Base-by-base conservation (phyloP, 1,140 invertebrate species). In the Oncopodura yosiiana region DNA sequence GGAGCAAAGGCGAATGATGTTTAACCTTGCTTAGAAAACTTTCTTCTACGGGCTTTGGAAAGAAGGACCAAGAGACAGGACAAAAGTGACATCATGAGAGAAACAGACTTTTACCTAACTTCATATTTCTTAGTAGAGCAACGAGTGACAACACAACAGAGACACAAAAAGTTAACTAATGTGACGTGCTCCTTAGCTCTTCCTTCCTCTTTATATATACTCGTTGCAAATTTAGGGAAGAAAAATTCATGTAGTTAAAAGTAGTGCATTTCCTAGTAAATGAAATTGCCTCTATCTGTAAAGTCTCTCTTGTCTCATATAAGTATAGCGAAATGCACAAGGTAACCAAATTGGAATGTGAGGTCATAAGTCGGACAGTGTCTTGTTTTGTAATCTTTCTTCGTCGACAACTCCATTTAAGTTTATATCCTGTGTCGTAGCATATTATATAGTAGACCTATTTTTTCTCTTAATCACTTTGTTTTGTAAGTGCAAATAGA, bases 301-400 rank as follows among this genome's bases (percentile, higher is more conserved):
- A n/a, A n/a, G n/a, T n/a, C n/a, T n/a, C n/a, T n/a, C n/a, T n/a
- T n/a, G n/a, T n/a, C n/a, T n/a, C n/a, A n/a, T n/a, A n/a, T n/a
- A n/a, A n/a, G n/a, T n/a, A n/a, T n/a, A n/a, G n/a, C n/a, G n/a
- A n/a, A 24, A 49, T 38, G 48, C 42, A 53, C 49, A 50, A 52
- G 50, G 43, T 46, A 38, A 52, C 41, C 39, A 53, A 58, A 58
- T 58, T 58, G 56, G 56, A 51, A 53, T 58, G 50, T 46, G 53
- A 55, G 53, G n/a, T 30, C 32, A 36, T 23, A 32, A 48, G 45
- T 29, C n/a, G n/a, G 26, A 45, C 27, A 27, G 44, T 46, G 26
- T 34, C 24, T 29, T 19, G 27, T 16, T 27, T 3, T 1, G n/a
- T 4, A 23, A 14, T 23, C 16, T 26, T 11, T 24, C 21, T n/a